Evolutionary conservation across 2,797 vertebrate genomes (phyloP), one percentile per base, ranked within the genome.

Genomic region (Oophaga sylvatica): DNA sequence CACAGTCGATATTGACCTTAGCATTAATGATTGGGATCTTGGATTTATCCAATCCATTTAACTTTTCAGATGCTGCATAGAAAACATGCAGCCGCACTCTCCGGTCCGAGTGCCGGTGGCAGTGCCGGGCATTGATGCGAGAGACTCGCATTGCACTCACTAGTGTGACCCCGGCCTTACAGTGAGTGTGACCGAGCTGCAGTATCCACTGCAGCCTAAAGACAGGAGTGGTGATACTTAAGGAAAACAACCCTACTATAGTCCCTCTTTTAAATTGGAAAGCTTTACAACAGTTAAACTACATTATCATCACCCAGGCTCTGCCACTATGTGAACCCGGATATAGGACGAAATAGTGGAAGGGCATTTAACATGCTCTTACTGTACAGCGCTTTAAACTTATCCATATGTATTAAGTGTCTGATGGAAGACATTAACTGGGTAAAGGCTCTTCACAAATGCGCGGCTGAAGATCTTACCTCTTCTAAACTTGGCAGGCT

Each of bases 401-500:
- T 76, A 11, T 80, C 83, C 89, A 90, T 90, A 87, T 91, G 68
- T 90, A 85, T 76, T 91, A 88, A 91, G 83, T 68, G 90, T 83
- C 83, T 91, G 90, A 91, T 88, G 80, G 90, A 63, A 86, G 87
- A 89, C 88, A 91, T 90, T 92, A 91, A 89, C 85, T 88, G 60
- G 71, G 90, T 90, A 91, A 88, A 90, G 76, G 45, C 48, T 62
- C 90, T 90, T 91, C 90, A 84, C 71, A 77, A 90, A 80, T 31
- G 80, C 11, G 10, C 12, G 2, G 0, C 89, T 80, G 88, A 56
- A 91, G 88, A 90, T 75, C 81, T 88, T 90, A 85, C 87, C 89
- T 90, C 88, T 83, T 91, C 77, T 70, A 86, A 84, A 83, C 88
- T 91, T 93, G 90, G 83, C 77, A 80, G 60, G 71, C 81, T 92